phyloP scores from a whole-genome alignment of 2,113 vertebrate species.

The Chionis minor region DNA sequence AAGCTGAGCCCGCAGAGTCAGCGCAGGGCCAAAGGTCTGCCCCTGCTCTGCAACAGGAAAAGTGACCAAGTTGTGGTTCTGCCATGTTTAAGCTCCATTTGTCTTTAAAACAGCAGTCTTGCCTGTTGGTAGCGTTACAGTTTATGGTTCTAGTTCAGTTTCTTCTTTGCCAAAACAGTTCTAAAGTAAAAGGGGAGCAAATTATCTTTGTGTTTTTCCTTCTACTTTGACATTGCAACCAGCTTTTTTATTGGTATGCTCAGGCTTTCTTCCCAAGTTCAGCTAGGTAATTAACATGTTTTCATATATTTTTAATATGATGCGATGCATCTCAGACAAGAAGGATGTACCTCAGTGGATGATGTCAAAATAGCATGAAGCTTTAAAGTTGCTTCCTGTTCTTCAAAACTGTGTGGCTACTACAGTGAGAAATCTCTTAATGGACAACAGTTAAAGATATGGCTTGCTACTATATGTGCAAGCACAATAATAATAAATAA shows the following conservation, averaged over 20 bases:
- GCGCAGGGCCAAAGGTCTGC: accelerated
- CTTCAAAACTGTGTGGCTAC: background rate
- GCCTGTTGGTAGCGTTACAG: background rate
- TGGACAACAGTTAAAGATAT: background rate
- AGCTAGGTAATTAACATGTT: background rate
- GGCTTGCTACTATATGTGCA: background rate
- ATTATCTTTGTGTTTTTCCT: background rate
- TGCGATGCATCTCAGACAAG: background rate
- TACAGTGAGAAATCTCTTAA: background rate
- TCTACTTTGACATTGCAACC: background rate
- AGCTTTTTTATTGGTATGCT: background rate
- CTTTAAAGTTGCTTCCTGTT: background rate
- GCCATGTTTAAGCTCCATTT: accelerated
- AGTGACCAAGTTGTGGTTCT: accelerated
- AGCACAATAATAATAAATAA: background rate
- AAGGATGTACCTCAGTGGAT: background rate
- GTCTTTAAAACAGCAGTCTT: accelerated
- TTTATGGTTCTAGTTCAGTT: background rate
- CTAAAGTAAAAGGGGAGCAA: background rate
- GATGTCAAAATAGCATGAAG: background rate
- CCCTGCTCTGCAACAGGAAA: accelerated
- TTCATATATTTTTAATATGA: background rate
- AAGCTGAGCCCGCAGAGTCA: accelerated
- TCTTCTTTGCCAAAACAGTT: background rate
- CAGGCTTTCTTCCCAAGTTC: background rate